These are phyloP conservation scores for Verasper variegatus DNA, from an alignment of 2,113 vertebrate species.

Conservation along the genomic window DNA sequence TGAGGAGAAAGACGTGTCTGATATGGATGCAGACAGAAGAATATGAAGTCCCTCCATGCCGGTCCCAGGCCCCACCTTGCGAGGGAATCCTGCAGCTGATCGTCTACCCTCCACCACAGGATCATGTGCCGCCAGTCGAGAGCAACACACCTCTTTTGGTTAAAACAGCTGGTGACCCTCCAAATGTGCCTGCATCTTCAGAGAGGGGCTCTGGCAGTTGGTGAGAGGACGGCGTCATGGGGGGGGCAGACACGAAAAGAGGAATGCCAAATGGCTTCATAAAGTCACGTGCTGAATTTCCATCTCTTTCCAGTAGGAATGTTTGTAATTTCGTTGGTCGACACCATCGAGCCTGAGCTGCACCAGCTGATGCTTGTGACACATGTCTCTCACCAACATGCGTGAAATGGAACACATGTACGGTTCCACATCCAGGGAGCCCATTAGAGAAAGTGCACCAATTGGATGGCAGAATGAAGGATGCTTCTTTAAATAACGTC, in stretches of 20 bases:
- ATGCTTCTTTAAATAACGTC: neutral
- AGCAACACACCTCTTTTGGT: constrained; percentile 41
- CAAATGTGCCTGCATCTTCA: constrained; percentile 49
- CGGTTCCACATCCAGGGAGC: too few relatives aligned
- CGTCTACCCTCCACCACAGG: constrained; percentile 31
- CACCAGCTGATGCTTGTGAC: constrained; percentile 26
- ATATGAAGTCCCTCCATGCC: constrained; percentile 13
- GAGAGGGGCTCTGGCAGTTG: constrained; percentile 52
- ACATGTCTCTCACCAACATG: neutral
- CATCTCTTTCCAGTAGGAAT: constrained; percentile 4
- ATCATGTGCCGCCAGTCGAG: constrained; percentile 38
- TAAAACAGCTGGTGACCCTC: constrained; percentile 64
- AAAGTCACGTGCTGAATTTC: constrained; percentile 33
- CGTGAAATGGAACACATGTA: neutral
- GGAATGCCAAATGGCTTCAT: constrained; percentile 66
- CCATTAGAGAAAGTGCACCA: neutral
- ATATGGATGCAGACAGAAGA: constrained; percentile 30
- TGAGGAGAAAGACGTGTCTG: constrained; percentile 2
- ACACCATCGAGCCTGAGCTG: neutral
- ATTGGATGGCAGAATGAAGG: neutral
- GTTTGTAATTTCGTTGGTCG: constrained; percentile 17
- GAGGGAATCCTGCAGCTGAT: constrained; percentile 60
- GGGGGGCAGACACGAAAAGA: constrained; percentile 16
- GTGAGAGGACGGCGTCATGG: constrained; percentile 7
- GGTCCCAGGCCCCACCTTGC: constrained; percentile 61